Base-by-base conservation (phyloP, 1,140 invertebrate species). In the Cotesia glomerata region DNA sequence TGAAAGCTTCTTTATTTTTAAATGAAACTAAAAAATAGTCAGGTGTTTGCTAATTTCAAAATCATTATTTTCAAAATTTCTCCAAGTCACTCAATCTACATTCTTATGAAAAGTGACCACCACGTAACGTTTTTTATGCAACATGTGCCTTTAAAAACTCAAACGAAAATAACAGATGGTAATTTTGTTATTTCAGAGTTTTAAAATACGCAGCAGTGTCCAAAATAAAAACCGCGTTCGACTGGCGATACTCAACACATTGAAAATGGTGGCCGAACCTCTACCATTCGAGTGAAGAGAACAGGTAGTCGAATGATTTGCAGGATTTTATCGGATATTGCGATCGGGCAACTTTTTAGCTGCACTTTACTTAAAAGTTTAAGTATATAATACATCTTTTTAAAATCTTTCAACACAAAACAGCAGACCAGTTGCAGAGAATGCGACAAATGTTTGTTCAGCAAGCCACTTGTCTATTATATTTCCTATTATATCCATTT, bases 251-350 rank as follows among this genome's bases (percentile, higher is more conserved):
- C 26, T 36, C 52, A 59, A 34, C 32, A 63, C 51, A 52, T 52
- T 45, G 64, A 51, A 26, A 26, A 11, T 45, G 7, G 39, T 45
- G 7, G 16, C 52, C 16, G 14, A 3, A 54, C 13, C 26, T 26
- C 1, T 26, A 26, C 26, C 26, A 26, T 26, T 14, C 4, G 16
- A 54, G 52, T 13, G 52, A n/a, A n/a, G 52, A 62, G 73, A 75
- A 81, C 84, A 85, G 85, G 85, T 86, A 86, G 84, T 79, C 81
- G 80, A 81, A 86, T 84, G 86, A 18, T 86, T 84, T 85, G 85
- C 85, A 86, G 81, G 74, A 87, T 86, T 85, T 85, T 83, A 82
- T 84, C 85, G 79, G 56, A 63, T 58, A 45, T 68, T 62, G 45
- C 75, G 74, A 84, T 83, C 82, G 72, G 59, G 69, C 76, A 51